Evolutionary conservation across 1,140 invertebrate genomes (phyloP), one percentile per base, ranked within the genome.

Genomic region (Drosophila arizonae): DNA sequence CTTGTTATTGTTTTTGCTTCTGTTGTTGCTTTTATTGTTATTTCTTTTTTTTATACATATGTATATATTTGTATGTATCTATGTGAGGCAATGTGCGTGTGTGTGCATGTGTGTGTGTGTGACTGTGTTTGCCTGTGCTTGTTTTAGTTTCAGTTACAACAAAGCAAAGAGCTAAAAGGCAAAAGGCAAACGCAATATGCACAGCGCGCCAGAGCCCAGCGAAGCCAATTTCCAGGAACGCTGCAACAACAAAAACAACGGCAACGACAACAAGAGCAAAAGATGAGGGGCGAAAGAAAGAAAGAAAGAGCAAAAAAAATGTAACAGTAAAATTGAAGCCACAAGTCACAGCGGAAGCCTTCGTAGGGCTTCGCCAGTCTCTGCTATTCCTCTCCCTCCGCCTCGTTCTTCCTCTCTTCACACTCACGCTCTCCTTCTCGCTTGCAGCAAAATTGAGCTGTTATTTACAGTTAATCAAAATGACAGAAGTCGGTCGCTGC

Each of bases 381-480:
- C 36, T 39, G 36, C 36, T 39, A 9, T 8, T 11, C 10, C 10
- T 6, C 6, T 26, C 10, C 0, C 9, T n/a, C 10, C 28, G 11
- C 48, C 30, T 52, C 11, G 6, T n/a, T 54, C 6, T 9, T n/a
- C 24, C 24, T 15, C 24, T n/a, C 50, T 56, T 26, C 13, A 0
- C 50, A 15, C 5, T 30, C 50, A 9, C 11, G 26, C 13, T 52
- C 26, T 52, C 26, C 4, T 6, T 1, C 28, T 30, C 55, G 66
- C 54, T 64, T 66, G 52, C 33, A 21, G 51, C 52, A 41, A 63
- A 75, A 75, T 65, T 75, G 61, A 71, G 73, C 51, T 72, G 63
- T 57, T 69, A 58, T 82, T 84, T 84, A 77, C 79, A 85, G 81
- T 85, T 85, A 77, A 82, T 80, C 70, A 72, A 77, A 81, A 77